Evolutionary conservation across 1,140 invertebrate species (phyloP).

Genomic region (Drosophila melanica): DNA sequence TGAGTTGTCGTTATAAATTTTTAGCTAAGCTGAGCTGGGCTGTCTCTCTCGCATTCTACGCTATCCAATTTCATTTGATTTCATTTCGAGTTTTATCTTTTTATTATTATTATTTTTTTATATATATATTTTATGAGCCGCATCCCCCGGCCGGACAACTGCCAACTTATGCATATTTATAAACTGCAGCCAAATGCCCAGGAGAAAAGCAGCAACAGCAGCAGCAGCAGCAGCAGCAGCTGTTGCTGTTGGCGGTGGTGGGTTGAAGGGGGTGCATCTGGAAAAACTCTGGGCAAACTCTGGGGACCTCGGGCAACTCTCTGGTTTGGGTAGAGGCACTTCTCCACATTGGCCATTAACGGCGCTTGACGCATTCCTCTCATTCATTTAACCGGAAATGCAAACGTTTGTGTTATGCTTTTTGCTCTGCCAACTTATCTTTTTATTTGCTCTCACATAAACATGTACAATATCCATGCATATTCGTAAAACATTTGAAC

Average conservation of each 20-base stretch:
- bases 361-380: conserved; percentile 44
- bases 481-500: conserved; percentile 36
- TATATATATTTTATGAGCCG: conserved; percentile 29
- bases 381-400: conserved; percentile 74
- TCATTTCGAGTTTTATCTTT: conserved; percentile 55
- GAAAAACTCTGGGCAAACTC: conserved; percentile 5
- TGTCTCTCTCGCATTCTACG: neutral
- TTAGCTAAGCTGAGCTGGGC: conserved; percentile 2
- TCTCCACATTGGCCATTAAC: conserved; percentile 46
- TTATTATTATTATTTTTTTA: conserved; percentile 39
- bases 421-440: conserved; percentile 62
- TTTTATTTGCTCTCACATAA: conserved; percentile 27
- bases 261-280: conserved; percentile 10
- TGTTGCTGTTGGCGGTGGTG: neutral
- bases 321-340: neutral
- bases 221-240: no score
- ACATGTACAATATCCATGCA: conserved; percentile 22
- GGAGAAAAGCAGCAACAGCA: neutral
- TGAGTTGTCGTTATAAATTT: conserved; percentile 46
- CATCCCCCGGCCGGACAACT: conserved; percentile 1
- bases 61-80: conserved; percentile 70
- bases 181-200: conserved; percentile 57
- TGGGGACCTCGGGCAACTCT: neutral
- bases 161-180: conserved; percentile 70
- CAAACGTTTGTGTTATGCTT: conserved; percentile 77